Conservation (phyloP, 1,140 invertebrate genomes). For the Notospermus geniculatus region DNA sequence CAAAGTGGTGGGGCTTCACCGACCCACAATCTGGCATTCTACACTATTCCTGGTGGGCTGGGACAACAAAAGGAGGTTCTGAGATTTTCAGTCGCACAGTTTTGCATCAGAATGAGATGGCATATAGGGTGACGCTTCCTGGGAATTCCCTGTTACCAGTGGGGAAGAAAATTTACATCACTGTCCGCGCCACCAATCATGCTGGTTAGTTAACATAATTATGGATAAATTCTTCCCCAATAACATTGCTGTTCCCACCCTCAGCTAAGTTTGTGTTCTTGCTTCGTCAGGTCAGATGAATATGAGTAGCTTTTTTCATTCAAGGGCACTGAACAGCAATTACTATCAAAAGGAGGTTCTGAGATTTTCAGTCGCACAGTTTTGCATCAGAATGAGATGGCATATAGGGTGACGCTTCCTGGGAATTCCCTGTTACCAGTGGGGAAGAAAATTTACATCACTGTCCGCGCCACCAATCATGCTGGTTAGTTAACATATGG, state of each 20-base stretch:
- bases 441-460: conserved; percentile 25
- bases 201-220: conserved; percentile 21
- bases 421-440: conserved; percentile 16
- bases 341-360: conserved; percentile 19
- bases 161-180: conserved; percentile 26
- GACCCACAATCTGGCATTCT: conserved; percentile 29
- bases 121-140: conserved; percentile 11
- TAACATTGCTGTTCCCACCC: no score
- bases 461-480: conserved; percentile 28
- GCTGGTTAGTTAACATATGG: conserved; percentile 28
- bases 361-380: conserved; percentile 21
- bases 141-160: conserved; percentile 17
- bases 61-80: conserved; percentile 24
- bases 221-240: no score
- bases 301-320: no score
- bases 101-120: conserved; percentile 13
- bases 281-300: no score
- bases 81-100: conserved; percentile 21
- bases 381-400: conserved; percentile 14
- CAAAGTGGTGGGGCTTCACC: conserved; percentile 30
- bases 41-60: conserved; percentile 28
- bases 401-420: neutral
- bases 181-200: conserved; percentile 29
- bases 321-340: no score
- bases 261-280: no score